Conservation (phyloP, 92 coral and sea anemone species). For the Hydrozoanthus gracilis region DNA sequence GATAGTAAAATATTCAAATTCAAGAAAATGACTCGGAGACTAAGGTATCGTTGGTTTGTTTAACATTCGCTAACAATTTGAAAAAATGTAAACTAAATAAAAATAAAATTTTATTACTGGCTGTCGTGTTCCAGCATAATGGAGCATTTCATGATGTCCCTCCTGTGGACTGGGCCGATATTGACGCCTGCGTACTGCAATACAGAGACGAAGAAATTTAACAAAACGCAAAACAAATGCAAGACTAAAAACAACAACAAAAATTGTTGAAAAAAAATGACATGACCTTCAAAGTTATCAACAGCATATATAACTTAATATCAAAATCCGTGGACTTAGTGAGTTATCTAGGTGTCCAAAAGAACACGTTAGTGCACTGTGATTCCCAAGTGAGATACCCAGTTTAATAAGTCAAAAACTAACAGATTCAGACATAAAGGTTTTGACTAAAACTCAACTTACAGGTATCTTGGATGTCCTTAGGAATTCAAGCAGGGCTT, state of each 20-base stretch:
- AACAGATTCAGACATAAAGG: neutral
- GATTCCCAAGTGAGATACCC: neutral
- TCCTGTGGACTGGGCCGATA: constrained; percentile 98
- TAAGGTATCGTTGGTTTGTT: too few species aligned
- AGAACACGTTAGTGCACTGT: too few species aligned
- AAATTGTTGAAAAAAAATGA: too few species aligned
- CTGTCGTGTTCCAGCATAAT: constrained; percentile 96
- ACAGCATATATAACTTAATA: too few species aligned
- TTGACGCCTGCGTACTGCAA: constrained; percentile 92
- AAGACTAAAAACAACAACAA: too few species aligned
- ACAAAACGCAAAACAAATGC: neutral
- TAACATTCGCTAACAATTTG: neutral
- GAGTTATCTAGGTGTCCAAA: too few species aligned
- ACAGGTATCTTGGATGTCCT: constrained; percentile 96
- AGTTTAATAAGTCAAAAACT: neutral
- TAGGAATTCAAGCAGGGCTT: constrained; percentile 94
- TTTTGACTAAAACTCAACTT: constrained; percentile 1
- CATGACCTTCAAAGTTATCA: too few species aligned
- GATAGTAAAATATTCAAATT: too few species aligned
- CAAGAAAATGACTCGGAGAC: too few species aligned
- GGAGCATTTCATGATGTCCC: constrained; percentile 97
- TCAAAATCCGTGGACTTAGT: too few species aligned
- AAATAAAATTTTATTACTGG: constrained; percentile 66
- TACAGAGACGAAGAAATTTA: neutral
- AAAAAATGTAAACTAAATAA: neutral